Evolutionary conservation across 2,888 invertebrate species (phyloP).

Genomic region (Noctua janthina): DNA sequence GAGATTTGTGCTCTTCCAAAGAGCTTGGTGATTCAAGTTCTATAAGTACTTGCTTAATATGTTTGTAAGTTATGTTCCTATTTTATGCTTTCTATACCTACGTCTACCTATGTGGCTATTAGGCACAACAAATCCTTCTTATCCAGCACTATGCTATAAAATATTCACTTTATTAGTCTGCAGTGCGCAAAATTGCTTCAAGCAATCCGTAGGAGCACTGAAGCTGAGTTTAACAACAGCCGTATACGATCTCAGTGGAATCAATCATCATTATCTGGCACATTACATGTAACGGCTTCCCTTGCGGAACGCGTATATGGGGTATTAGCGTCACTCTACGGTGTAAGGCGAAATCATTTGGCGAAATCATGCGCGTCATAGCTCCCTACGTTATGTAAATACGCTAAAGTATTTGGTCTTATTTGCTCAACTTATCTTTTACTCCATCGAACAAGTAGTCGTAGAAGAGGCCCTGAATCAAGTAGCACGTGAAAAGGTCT

Average conservation of each 20-base stretch:
- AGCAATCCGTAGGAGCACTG: constrained; percentile 58
- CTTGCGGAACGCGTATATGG: constrained; percentile 24
- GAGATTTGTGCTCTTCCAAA: constrained; percentile 2
- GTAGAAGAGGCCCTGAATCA: constrained; percentile 27
- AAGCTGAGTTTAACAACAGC: constrained; percentile 49
- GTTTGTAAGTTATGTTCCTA: not conserved
- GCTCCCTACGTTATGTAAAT: constrained; percentile 16
- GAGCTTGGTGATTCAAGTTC: too few species aligned
- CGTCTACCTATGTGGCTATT: not conserved
- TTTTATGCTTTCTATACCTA: not conserved
- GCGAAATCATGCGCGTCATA: constrained; percentile 23
- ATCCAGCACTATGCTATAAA: constrained; percentile 48
- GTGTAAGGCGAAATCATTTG: constrained; percentile 31
- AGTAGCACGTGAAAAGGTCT: constrained; percentile 35
- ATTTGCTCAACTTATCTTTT: constrained; percentile 28
- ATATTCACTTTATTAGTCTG: constrained; percentile 65
- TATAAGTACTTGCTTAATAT: not conserved
- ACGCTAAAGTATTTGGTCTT: not conserved
- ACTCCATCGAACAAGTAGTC: constrained; percentile 22
- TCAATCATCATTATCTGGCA: constrained; percentile 63
- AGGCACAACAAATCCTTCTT: constrained; percentile 6
- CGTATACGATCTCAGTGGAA: constrained; percentile 36
- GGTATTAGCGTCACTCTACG: constrained; percentile 34
- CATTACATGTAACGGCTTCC: constrained; percentile 55
- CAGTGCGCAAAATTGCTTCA: constrained; percentile 65